Conservation (phyloP, 2,797 vertebrate species). For the Simalia tracyae region DNA sequence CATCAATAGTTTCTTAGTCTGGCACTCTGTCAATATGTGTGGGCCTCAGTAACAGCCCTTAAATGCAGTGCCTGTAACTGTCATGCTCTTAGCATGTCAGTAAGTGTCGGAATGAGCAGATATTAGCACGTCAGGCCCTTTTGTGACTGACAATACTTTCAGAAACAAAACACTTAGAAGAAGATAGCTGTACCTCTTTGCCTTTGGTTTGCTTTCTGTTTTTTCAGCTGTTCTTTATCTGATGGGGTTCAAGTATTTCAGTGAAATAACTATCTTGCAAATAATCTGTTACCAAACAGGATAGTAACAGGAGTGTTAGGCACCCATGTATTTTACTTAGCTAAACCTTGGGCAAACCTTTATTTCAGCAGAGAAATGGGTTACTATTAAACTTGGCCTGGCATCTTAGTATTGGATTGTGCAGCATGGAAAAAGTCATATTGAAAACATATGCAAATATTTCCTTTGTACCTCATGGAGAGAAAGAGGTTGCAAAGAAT, state of each 20-base stretch:
- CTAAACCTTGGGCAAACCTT: conserved; percentile 48
- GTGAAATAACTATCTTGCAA: conserved; percentile 65
- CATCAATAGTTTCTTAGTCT: conserved; percentile 79
- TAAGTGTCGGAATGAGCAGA: conserved; percentile 68
- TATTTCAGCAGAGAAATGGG: conserved; percentile 59
- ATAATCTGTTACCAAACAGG: conserved; percentile 61
- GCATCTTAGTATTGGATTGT: conserved; percentile 55
- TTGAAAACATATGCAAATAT: neutral
- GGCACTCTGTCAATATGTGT: conserved; percentile 82
- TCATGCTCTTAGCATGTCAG: conserved; percentile 70
- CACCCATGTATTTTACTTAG: conserved; percentile 52
- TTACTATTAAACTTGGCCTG: conserved; percentile 57
- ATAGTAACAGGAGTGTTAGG: conserved; percentile 59
- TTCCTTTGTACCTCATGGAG: neutral
- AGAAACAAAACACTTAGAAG: conserved; percentile 70
- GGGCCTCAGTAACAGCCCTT: conserved; percentile 73
- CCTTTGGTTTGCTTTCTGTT: conserved; percentile 65
- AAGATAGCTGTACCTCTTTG: conserved; percentile 58
- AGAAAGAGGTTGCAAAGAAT: neutral
- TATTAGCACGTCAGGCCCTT: conserved; percentile 73
- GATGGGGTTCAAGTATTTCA: conserved; percentile 70
- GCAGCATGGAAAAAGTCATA: neutral
- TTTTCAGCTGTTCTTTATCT: conserved; percentile 68
- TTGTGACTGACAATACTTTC: conserved; percentile 71
- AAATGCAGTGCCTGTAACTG: conserved; percentile 72